Conservation (phyloP, 2,797 vertebrate species). For the Decapterus maruadsi region DNA sequence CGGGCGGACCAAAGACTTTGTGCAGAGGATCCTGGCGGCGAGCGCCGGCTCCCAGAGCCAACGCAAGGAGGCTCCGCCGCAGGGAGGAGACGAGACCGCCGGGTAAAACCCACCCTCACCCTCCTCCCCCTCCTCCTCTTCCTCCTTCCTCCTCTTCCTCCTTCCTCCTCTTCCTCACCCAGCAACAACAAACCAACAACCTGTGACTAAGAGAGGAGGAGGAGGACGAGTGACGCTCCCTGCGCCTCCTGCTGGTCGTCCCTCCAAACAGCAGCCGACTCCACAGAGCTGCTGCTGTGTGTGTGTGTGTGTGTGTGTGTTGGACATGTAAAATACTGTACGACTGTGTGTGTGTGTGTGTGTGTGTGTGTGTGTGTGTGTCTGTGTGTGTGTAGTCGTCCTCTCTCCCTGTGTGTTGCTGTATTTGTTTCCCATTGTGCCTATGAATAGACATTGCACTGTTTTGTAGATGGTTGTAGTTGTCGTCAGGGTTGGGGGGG, state of each 20-base stretch:
- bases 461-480: constrained; percentile 83
- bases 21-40: constrained; percentile 83
- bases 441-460: constrained; percentile 87
- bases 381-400: constrained; percentile 59
- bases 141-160: neutral
- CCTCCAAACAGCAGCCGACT: constrained; percentile 53
- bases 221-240: constrained; percentile 40
- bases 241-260: constrained; percentile 39
- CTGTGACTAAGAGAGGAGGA: constrained; percentile 17
- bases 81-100: constrained; percentile 50
- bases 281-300: constrained; percentile 64
- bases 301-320: constrained; percentile 37
- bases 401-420: constrained; percentile 69
- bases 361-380: constrained; percentile 32
- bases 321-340: too few relatives aligned
- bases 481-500: constrained; percentile 42
- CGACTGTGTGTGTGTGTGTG: constrained; percentile 31
- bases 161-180: neutral
- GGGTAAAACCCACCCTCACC: constrained; percentile 47
- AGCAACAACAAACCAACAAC: constrained; percentile 25
- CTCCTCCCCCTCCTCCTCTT: neutral
- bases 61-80: constrained; percentile 50
- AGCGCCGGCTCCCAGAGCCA: constrained; percentile 69
- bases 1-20: constrained; percentile 86
- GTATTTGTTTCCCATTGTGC: constrained; percentile 83